Base-by-base conservation (phyloP, 1,140 invertebrate species). In the Oryzaephilus surinamensis region DNA sequence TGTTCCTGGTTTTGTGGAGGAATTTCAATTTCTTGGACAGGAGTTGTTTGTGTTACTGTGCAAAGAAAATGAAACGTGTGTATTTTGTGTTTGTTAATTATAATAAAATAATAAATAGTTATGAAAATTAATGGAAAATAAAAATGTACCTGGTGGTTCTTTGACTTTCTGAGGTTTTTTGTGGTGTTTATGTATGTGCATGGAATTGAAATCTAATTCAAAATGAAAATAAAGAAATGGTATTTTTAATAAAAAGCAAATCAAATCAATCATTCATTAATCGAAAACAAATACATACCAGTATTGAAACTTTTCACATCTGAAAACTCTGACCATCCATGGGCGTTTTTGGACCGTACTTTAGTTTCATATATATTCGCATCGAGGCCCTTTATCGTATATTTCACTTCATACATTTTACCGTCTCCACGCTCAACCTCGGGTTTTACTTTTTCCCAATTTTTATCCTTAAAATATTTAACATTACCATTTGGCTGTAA, bases 241-340 rank as follows among this genome's bases (percentile, higher is more conserved):
- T 31, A n/a, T 11, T 17, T 8, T 21, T 29, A 24, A 35, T 17
- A 24, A 45, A 14, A 15, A 33, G 24, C 30, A 17, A 39, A 38
- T 19, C 7, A 31, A 10, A 21, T 11, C 29, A 43, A 15, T 10
- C 24, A 26, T n/a, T 14, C 19, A 11, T 26, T 35, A 10, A 12
- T 19, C 17, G 13, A 18, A 32, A n/a, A 21, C 5, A 30, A 41
- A 3, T 15, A 44, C 49, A 48, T 51, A 57, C 54, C 52, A 35
- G 41, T 40, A 35, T 52, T 43, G 24, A 57, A 48, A 10, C 43
- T 28, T 8, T 43, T 38, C 2, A 43, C 37, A 4, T 48, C 41
- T 2, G 51, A 54, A 14, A 33, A 57, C 6, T 51, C 41, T 13
- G 52, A 55, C 55, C 55, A 57, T 7, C 55, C 55, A 27, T 57